Evolutionary conservation across 2,888 invertebrate species (phyloP).

Genomic region (Meliscaeva auricollis): DNA sequence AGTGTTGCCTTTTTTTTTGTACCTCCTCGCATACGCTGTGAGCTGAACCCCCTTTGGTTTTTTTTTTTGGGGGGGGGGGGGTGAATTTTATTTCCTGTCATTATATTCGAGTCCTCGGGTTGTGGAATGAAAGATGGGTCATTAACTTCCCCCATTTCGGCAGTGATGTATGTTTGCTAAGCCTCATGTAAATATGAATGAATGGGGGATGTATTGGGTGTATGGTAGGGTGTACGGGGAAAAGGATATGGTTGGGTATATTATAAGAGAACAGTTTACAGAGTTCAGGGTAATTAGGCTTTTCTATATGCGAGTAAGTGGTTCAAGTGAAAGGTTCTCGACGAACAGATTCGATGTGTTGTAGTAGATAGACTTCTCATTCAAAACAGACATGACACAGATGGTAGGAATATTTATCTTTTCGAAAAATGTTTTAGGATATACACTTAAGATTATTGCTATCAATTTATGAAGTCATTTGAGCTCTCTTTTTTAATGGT

Average conservation of each 20-base stretch:
- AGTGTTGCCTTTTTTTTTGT: slow-evolving; percentile 30
- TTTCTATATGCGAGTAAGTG: slow-evolving; percentile 5
- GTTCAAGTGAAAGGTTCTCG: background rate
- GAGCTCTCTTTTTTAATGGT: background rate
- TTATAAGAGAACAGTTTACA: background rate
- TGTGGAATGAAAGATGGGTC: slow-evolving; percentile 40
- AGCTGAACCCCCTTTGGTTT: slow-evolving; percentile 5
- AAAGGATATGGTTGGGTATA: background rate
- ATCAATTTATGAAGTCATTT: background rate
- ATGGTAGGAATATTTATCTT: slow-evolving; percentile 18
- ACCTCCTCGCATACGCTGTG: background rate
- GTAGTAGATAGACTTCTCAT: slow-evolving; percentile 5
- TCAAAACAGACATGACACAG: slow-evolving; percentile 18
- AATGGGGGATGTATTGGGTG: background rate
- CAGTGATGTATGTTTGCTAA: slow-evolving; percentile 24
- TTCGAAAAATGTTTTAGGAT: background rate
- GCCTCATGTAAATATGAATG: slow-evolving; percentile 17
- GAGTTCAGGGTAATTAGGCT: slow-evolving; percentile 40
- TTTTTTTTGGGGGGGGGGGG: too few species aligned
- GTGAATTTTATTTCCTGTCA: slow-evolving; percentile 40
- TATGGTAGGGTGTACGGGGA: background rate
- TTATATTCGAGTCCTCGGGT: slow-evolving; percentile 40
- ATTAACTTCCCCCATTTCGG: slow-evolving; percentile 35
- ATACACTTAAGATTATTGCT: slow-evolving; percentile 9
- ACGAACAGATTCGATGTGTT: background rate